These are phyloP conservation scores for Eupithecia subfuscata DNA, from an alignment of 2,888 invertebrate genomes.

Conservation along the genomic window DNA sequence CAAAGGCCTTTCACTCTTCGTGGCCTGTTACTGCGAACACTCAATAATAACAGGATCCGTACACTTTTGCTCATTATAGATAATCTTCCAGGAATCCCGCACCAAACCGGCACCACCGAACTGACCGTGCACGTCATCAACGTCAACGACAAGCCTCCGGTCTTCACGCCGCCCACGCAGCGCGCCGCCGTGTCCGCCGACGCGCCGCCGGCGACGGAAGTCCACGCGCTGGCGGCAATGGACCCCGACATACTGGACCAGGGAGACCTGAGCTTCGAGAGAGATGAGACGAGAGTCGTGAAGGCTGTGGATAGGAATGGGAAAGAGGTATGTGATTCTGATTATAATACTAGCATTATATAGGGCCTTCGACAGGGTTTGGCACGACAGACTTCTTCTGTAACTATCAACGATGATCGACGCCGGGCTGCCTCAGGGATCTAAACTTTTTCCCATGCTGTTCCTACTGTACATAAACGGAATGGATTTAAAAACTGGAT, in stretches of 20 bases:
- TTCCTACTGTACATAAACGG: no score
- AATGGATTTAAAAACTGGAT: no score
- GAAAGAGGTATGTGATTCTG: constrained; percentile 82
- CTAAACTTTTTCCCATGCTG: no score
- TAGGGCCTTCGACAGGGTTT: no score
- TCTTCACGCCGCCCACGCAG: constrained; percentile 91
- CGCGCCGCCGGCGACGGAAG: constrained; percentile 87
- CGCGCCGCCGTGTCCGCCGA: constrained; percentile 92
- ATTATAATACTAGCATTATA: no score
- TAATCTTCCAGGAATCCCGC: constrained; percentile 87
- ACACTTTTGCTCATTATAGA: neutral
- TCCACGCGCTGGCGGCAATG: constrained; percentile 88
- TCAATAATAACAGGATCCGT: no score
- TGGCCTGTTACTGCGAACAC: neutral
- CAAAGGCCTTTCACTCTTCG: neutral
- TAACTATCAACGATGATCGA: no score
- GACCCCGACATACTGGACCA: constrained; percentile 70
- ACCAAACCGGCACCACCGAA: constrained; percentile 91
- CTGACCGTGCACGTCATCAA: constrained; percentile 92
- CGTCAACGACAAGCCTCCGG: constrained; percentile 94
- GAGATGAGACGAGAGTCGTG: constrained; percentile 87
- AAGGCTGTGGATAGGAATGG: constrained; percentile 93
- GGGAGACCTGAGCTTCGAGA: constrained; percentile 86
- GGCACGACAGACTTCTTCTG: no score
- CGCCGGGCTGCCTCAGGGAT: no score